Conservation (phyloP, 2,888 invertebrate genomes). For the Tetramorium bicarinatum region DNA sequence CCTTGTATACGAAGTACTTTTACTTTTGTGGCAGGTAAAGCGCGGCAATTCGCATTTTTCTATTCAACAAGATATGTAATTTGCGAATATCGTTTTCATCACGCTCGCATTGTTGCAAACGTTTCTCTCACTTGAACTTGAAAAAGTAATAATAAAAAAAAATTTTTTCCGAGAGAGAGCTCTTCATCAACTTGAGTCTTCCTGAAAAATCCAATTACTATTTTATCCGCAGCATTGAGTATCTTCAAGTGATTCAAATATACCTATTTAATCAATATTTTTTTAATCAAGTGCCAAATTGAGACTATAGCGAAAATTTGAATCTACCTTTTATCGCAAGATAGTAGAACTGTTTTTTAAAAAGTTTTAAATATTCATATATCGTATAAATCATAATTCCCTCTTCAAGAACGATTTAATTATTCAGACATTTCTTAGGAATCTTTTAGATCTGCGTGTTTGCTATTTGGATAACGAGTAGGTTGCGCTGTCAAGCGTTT, state of each 20-base stretch:
- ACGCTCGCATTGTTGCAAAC: conserved; percentile 11
- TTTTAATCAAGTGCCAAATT: background rate
- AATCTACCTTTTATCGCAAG: background rate
- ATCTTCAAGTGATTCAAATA: background rate
- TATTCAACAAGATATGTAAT: conserved; percentile 31
- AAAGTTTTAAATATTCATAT: background rate
- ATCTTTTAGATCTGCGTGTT: background rate
- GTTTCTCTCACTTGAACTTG: conserved; percentile 8
- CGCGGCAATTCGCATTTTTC: conserved; percentile 27
- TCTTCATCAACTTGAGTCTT: background rate
- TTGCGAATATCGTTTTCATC: conserved; percentile 34
- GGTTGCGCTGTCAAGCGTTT: conserved; percentile 29
- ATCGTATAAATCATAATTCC: background rate
- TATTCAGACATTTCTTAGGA: conserved; percentile 2
- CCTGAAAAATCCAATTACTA: background rate
- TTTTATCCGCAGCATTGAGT: background rate
- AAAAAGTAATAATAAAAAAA: conserved; percentile 20
- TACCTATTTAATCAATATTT: background rate
- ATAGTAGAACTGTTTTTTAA: background rate
- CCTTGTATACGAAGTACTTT: conserved; percentile 64
- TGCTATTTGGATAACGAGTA: conserved; percentile 29
- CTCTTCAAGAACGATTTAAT: background rate
- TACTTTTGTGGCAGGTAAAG: conserved; percentile 51
- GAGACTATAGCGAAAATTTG: background rate
- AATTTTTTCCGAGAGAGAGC: background rate